A percentile compares a stretch with the other conserved stretches of the same genome.
Conservation (phyloP, 1,140 invertebrate genomes). For the Saxidomus purpurata region DNA sequence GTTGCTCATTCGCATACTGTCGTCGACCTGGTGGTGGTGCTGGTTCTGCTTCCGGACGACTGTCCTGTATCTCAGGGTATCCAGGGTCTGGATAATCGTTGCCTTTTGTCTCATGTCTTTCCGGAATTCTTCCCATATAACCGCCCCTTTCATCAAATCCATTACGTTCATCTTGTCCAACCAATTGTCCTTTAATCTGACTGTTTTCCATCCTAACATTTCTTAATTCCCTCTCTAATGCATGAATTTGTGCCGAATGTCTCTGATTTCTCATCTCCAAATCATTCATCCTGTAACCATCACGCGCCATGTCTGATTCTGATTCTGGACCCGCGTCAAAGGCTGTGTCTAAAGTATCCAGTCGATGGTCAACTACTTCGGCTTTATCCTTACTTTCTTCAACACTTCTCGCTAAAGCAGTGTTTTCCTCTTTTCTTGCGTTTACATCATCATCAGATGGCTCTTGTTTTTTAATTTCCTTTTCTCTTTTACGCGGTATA, state of each 20-base stretch:
- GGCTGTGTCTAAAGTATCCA: background rate
- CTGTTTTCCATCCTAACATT: constrained; percentile 38
- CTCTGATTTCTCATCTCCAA: constrained; percentile 33
- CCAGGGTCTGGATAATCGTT: background rate
- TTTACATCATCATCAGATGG: background rate
- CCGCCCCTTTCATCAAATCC: background rate
- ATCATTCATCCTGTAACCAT: background rate
- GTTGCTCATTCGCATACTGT: constrained; percentile 44
- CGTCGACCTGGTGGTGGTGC: background rate
- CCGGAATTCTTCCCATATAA: background rate
- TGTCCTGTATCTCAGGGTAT: background rate
- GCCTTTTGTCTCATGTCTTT: background rate
- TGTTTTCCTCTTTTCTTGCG: background rate
- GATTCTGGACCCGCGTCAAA: background rate
- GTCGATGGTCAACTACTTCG: background rate
- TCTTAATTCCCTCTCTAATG: constrained; percentile 31
- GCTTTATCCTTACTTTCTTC: background rate
- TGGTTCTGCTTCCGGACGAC: background rate
- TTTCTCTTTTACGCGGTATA: background rate
- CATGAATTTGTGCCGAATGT: constrained; percentile 57
- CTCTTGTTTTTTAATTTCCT: background rate
- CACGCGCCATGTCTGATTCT: constrained; percentile 35
- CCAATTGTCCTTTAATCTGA: constrained; percentile 7
- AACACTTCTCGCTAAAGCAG: background rate
- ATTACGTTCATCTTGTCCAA: background rate